A percentile compares a stretch with the other conserved stretches of the same genome.
Conservation (phyloP, 2,797 vertebrate genomes). For the Pelochelys cantorii region DNA sequence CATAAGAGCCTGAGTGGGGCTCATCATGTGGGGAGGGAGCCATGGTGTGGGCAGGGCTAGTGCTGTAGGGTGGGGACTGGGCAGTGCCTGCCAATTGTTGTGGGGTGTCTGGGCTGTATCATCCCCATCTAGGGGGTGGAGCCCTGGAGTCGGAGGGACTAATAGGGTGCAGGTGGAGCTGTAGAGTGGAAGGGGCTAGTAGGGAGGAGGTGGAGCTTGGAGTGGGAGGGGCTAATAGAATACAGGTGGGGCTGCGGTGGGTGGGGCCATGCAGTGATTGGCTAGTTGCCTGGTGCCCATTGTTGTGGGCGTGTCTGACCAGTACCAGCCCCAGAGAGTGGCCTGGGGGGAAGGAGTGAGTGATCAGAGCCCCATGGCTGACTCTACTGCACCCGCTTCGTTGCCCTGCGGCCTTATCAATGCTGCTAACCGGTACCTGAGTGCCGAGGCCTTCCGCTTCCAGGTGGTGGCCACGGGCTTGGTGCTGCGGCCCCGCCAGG, state of each 20-base stretch:
- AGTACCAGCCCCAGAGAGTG: not conserved
- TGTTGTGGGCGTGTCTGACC: not conserved
- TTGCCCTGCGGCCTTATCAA: slow-evolving; percentile 46
- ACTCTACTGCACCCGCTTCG: not conserved
- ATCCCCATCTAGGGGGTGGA: too few species aligned
- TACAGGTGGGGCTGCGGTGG: too few species aligned
- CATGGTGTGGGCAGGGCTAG: not conserved
- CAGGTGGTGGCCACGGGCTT: slow-evolving; percentile 45
- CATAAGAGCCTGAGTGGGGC: not conserved
- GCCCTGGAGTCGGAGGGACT: too few species aligned
- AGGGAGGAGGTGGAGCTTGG: too few species aligned
- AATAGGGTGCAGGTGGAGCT: too few species aligned
- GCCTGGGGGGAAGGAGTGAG: not conserved
- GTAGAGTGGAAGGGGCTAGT: too few species aligned
- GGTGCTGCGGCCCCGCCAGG: slow-evolving; percentile 32
- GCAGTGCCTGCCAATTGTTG: too few species aligned
- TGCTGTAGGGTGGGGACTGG: not conserved
- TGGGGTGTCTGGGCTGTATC: too few species aligned
- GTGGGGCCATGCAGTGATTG: too few species aligned
- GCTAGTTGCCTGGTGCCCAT: slow-evolving; percentile 7
- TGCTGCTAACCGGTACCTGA: slow-evolving; percentile 46
- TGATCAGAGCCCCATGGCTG: not conserved
- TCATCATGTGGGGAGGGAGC: not conserved
- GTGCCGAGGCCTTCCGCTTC: slow-evolving; percentile 41
- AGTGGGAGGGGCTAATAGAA: too few species aligned